Conservation (phyloP, 2,113 vertebrate genomes). For the Gavialis gangeticus region DNA sequence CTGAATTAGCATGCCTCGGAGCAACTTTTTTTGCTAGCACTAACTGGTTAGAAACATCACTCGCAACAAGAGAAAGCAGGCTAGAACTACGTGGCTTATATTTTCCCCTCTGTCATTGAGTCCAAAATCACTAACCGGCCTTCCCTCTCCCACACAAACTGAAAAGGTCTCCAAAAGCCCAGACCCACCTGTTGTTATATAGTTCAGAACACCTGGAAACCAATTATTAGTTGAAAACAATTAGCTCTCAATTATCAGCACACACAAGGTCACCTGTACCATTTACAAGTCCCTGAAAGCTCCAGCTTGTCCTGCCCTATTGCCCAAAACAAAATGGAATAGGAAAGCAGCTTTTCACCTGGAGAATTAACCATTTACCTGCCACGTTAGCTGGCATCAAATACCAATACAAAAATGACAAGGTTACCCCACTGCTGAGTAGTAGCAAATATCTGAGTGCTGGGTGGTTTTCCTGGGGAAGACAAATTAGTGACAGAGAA, state of each 20-base stretch:
- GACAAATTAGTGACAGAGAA: neutral
- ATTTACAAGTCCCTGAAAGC: neutral
- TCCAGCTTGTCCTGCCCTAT: neutral
- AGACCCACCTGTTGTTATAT: neutral
- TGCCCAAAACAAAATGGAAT: neutral
- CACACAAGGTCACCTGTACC: neutral
- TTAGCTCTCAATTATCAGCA: neutral
- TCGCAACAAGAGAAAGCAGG: neutral
- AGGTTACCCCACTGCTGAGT: neutral
- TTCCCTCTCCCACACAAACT: neutral
- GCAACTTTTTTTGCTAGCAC: neutral
- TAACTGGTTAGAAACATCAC: neutral
- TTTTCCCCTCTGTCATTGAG: neutral
- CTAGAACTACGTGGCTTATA: neutral
- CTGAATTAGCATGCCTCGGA: neutral
- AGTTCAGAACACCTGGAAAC: neutral
- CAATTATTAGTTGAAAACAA: neutral
- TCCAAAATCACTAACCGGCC: neutral
- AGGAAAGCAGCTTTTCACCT: neutral
- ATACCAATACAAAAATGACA: neutral
- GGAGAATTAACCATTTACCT: neutral
- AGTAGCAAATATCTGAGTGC: neutral
- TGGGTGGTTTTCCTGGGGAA: neutral
- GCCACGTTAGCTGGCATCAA: neutral
- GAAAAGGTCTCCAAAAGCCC: neutral